These are phyloP conservation scores for Eriocheir sinensis DNA, from an alignment of 1,140 invertebrate species.

Conservation along the genomic window DNA sequence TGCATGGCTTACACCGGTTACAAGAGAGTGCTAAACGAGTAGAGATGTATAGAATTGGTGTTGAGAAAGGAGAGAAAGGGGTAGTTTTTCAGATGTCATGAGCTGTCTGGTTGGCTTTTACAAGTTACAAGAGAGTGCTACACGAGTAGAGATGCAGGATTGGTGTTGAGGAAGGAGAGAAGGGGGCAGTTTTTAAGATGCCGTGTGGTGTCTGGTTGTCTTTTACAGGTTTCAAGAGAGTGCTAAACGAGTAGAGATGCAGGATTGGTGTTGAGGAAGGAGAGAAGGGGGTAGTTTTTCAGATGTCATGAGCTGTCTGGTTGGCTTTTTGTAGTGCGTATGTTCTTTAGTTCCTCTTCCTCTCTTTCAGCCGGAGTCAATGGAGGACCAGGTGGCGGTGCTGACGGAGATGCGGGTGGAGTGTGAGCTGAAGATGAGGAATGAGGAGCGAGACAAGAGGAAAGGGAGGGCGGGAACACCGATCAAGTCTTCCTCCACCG, in stretches of 20 bases:
- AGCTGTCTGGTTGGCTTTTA: too few relatives aligned
- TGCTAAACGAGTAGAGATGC: too few relatives aligned
- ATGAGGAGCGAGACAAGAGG: neutral
- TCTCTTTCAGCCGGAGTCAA: slow-evolving; percentile 14
- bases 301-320: neutral
- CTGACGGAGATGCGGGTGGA: slow-evolving; percentile 50
- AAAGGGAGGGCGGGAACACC: neutral
- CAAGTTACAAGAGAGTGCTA: too few relatives aligned
- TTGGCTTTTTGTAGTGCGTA: neutral
- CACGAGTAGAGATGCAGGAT: too few relatives aligned
- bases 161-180: too few relatives aligned
- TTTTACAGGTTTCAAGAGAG: neutral
- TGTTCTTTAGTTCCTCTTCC: neutral
- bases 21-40: too few relatives aligned
- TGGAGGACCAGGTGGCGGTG: slow-evolving; percentile 50
- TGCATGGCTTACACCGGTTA: neutral
- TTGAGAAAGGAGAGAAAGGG: too few relatives aligned
- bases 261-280: too few relatives aligned
- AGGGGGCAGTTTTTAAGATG: neutral
- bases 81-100: too few relatives aligned
- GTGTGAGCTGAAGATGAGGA: slow-evolving; percentile 54
- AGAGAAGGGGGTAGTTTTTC: too few relatives aligned
- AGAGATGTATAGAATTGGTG: too few relatives aligned
- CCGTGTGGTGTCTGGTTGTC: neutral
- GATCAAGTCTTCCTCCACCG: neutral